Base-by-base conservation (phyloP, 1,140 invertebrate genomes). In the Melitaea cinxia region DNA sequence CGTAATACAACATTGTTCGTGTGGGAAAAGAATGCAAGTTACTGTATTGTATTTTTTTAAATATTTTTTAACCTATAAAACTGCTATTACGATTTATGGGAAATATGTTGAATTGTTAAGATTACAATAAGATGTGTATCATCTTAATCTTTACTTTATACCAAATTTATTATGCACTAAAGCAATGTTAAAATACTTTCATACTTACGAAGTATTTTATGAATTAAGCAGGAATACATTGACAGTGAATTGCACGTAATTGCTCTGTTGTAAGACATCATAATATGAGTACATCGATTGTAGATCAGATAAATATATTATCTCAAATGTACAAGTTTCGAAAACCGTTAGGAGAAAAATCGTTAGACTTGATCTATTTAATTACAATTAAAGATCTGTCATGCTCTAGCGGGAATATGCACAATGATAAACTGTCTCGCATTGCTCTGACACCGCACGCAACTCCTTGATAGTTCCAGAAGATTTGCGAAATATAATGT, bases 381-480 rank as follows among this genome's bases (percentile, higher is more conserved):
- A 21, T 24, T 12, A 4, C n/a, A 47, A 60, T 50, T 66, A 49
- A 60, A 60, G 42, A 54, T 52, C 54, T 28, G 39, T 28, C 35
- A 35, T 15, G 19, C 53, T 47, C 26, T 52, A 52, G 53, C 47
- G 0, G 19, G 17, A 45, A 7, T 45, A 23, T 47, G 1, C 10
- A 47, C 14, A 12, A 77, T 70, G 30, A 77, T 70, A 77, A 77
- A 79, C 77, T 62, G 67, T 74, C 56, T 68, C 50, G 66, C 67
- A 74, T 71, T 74, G 47, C 56, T 50, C 72, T 68, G 68, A 71
- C 74, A 69, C 53, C 60, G 66, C 74, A 79, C 74, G 74, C 72
- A 75, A 77, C 73, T 71, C 73, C 19, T 66, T 45, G 74, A 79
- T 79, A 59, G 56, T 62, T 70, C 59, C 63, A 60, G 62, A 63